These are phyloP conservation scores for Anoplius nigerrimus DNA, from an alignment of 2,888 invertebrate genomes.

Conservation along the genomic window DNA sequence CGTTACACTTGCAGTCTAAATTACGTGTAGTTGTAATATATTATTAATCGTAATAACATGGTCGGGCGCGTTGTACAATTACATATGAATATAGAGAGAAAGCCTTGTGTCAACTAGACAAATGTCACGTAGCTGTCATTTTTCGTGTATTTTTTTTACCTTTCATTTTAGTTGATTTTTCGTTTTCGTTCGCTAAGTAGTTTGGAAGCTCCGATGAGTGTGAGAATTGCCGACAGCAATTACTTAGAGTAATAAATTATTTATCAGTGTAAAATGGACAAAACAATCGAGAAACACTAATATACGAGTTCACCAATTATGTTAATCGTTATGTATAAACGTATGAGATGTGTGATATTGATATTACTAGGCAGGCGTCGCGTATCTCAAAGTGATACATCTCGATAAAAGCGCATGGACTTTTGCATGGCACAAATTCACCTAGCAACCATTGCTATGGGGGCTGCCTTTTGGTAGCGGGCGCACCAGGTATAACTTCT, in stretches of 20 bases:
- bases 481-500: slow-evolving; percentile 97
- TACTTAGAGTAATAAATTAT: slow-evolving; percentile 66
- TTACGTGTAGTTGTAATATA: slow-evolving; percentile 60
- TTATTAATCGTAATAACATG: slow-evolving; percentile 69
- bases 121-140: slow-evolving; percentile 61
- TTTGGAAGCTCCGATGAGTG: slow-evolving; percentile 58
- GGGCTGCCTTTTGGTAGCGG: slow-evolving; percentile 85
- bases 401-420: slow-evolving; percentile 52
- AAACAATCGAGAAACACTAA: slow-evolving; percentile 69
- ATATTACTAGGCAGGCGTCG: slow-evolving; percentile 68
- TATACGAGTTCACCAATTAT: slow-evolving; percentile 70
- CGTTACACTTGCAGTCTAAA: slow-evolving; percentile 71
- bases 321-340: slow-evolving; percentile 71
- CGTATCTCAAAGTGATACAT: slow-evolving; percentile 53
- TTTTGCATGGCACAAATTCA: slow-evolving; percentile 58
- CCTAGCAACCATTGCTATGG: slow-evolving; percentile 73
- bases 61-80: slow-evolving; percentile 67
- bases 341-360: slow-evolving; percentile 64
- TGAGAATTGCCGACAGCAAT: slow-evolving; percentile 45
- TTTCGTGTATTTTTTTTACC: slow-evolving; percentile 70
- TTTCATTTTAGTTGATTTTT: slow-evolving; percentile 24
- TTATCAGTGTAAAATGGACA: slow-evolving; percentile 63
- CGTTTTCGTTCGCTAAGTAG: slow-evolving; percentile 37
- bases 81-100: slow-evolving; percentile 67
- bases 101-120: slow-evolving; percentile 64